Base-by-base conservation (phyloP, 2,888 invertebrate genomes). In the Plagodis pulveraria region DNA sequence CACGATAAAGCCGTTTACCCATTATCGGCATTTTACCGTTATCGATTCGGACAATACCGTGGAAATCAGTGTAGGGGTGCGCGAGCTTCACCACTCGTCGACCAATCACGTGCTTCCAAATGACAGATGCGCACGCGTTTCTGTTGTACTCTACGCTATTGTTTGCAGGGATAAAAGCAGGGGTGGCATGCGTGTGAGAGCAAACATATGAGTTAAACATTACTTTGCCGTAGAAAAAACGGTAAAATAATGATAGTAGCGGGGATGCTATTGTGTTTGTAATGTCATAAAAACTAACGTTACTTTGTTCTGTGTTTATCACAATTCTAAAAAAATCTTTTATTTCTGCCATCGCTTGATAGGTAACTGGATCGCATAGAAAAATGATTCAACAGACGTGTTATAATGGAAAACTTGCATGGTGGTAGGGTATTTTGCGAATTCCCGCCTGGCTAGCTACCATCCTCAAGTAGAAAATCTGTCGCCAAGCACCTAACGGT, bases 21-120 rank as follows among this genome's bases (percentile, higher is more conserved):
- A 65, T 57, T 70, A 74, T 59, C 63, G 62, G 58, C 51, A 73
- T 74, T 79, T 74, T 71, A 78, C 86, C 86, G 85, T 88, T 88
- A 84, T 84, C 81, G 90, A 90, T 91, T 84, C 70, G 80, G 79
- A 83, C 80, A 80, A 72, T 74, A 76, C 81, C 77, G 80, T 87
- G 83, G 74, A 90, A 91, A 91, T 91, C 91, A 77, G 84, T 81
- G 84, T 81, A 58, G 73, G 89, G 88, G 90, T 86, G 88, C 84
- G 84, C 77, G 72, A 73, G 70, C 73, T 76, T 69, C 68, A 64
- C 57, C 50, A 41, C 36, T 33, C 51, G 50, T 55, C 73, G 71
- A 73, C 89, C 87, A 88, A 87, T 87, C 83, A 77, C 74, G 67
- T 51, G 56, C 58, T 65, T 11, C 62, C 62, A 42, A 56, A 69